Evolutionary conservation across 2,888 invertebrate species (phyloP).

Genomic region (Sesia apiformis): DNA sequence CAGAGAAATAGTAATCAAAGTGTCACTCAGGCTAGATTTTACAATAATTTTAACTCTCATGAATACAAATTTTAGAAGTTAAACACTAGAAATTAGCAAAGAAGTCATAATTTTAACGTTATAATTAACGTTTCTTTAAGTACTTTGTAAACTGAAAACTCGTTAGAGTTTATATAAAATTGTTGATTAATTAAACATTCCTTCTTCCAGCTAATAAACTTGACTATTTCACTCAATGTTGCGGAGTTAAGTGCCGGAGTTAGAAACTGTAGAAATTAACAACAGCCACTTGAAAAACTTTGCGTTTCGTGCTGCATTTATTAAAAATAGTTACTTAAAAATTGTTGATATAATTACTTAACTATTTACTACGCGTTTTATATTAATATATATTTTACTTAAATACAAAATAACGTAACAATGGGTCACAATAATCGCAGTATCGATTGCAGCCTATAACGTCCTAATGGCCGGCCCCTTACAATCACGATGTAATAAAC

Average conservation of each 20-base stretch:
- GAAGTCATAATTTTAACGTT: no score
- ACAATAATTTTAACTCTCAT: no score
- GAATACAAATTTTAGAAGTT: no score
- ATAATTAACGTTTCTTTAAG: conserved; percentile 2
- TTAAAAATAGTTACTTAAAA: background rate
- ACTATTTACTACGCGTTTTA: background rate
- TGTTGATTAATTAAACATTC: conserved; percentile 6
- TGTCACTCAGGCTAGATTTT: no score
- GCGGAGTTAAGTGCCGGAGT: conserved; percentile 1
- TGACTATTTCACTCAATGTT: conserved; percentile 3
- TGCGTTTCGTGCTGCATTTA: background rate
- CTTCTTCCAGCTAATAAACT: background rate
- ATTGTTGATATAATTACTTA: background rate
- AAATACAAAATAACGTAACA: no score
- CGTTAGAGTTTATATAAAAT: conserved; percentile 2
- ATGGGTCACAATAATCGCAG: no score
- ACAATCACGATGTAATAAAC: no score
- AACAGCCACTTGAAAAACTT: background rate
- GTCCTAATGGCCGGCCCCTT: no score
- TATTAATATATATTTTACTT: no score
- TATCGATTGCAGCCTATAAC: no score
- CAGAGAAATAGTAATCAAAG: no score
- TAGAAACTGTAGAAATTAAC: background rate
- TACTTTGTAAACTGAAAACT: background rate
- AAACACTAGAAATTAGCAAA: no score